Base-by-base conservation (phyloP, 2,797 vertebrate species). In the Lithobates pipiens region DNA sequence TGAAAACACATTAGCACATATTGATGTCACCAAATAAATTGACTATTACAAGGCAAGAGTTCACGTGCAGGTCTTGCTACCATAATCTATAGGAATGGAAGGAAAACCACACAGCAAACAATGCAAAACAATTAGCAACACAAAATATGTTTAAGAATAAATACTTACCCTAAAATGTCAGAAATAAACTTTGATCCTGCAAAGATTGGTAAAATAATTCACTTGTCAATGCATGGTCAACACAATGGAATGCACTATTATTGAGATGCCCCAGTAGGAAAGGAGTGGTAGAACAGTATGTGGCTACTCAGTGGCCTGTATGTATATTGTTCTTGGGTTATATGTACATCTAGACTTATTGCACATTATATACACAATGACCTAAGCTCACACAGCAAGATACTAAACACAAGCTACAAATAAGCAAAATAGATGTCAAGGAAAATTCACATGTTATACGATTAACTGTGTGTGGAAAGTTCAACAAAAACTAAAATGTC, bases 1-100 rank as follows among this genome's bases (percentile, higher is more conserved):
- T 61, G 50, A 81, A 81, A 81, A 73, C 69, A 72, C 46, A 81
- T 81, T 81, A 81, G 34, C 23, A 42, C 44, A 70, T 70, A 68
- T n/a, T 80, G 67, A 80, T 70, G 77, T 80, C 77, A 50, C 46
- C 36, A 39, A 81, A 71, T 73, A 63, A 81, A 81, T 73, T 63
- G 69, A 11, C 79, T 68, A 63, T 50, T 72, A n/a, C 36, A 15
- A 15, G 16, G 69, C 29, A 16, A n/a, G 71, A 39, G 79, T 72
- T 81, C 79, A 81, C 34, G 39, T 25, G n/a, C 46, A 63, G 79
- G 69, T 72, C 70, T 69, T 72, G 32, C 34, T 36, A 23, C 18
- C 36, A 18, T 18, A 18, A 18, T 21, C 16, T 21, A 29, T 27
- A 72, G 70, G 39, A 80, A 36, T 63, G 25, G 27, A 25, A 9